Evolutionary conservation across 2,888 invertebrate species (phyloP), one percentile per base, ranked within the genome.

Genomic region (Drosophila ustulata): DNA sequence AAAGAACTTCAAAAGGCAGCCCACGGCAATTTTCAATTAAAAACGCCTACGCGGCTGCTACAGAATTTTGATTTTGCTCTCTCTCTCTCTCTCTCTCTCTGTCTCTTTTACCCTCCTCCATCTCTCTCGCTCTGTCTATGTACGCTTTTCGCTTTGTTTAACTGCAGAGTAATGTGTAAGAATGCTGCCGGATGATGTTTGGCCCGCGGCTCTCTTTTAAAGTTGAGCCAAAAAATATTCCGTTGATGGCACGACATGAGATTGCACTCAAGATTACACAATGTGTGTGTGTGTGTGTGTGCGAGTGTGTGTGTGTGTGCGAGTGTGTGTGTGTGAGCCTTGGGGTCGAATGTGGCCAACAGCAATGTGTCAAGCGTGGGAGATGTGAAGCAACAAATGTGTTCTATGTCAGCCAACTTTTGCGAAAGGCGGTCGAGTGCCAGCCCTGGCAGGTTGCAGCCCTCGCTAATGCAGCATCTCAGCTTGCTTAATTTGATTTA

Each of bases 21-120:
- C 78, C 80, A 82, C 75, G 83, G 83, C 83, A 83, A 75, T 83
- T 83, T 83, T 83, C 83, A 87, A 87, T 87, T 84, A 84, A 84
- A 83, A 84, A 80, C 84, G 82, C 84, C 82, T 83, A 82, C 51
- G 62, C 59, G 63, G 57, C 50, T 63, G 67, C 47, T 64, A 55
- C 55, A 53, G 49, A 49, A 63, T 62, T 63, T 55, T 55, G 47
- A 49, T 61, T 66, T 65, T 64, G 46, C 49, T 39, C 30, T 46
- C 45, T 67, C 18, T 26, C 41, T 18, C 41, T 3, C 28, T 18
- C 18, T 11, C 13, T 30, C 4, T 7, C 18, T n/a, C 23, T 32
- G 5, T 25, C 52, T 13, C 3, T 9, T 8, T 25, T n/a, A 11
- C 41, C 6, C 13, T 11, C 41, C 49, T 39, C 30, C 34, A 34